Evolutionary conservation across 1,140 invertebrate species (phyloP), one percentile per base, ranked within the genome.

Genomic region (Branchinecta lynchi): DNA sequence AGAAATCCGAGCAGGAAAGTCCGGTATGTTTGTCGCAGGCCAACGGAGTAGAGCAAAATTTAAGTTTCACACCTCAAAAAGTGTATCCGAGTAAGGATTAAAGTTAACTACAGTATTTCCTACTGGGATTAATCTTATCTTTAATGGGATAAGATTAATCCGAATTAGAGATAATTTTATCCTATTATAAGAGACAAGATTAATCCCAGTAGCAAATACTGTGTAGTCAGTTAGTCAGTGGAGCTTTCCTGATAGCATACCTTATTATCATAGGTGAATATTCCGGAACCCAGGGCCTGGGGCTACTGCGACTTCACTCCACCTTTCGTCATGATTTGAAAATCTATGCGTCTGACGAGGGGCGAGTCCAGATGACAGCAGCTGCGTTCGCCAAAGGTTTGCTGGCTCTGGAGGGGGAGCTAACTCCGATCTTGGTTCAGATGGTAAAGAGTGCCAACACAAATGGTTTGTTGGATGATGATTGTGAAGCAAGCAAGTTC

Each of bases 391-490:
- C 96, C 3, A 99, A 98, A 81, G 96, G 96, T 10, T 80, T 99
- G 32, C 80, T 99, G 0, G 97, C 96, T 0, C 78, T 99, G 45
- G 97, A 99, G 81, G 97, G 96, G 9, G 96, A 99, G 80, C 81
- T 99, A 5, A 97, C 97, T 0, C 97, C 97, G 0, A 99, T 99
- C 77, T 80, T 99, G 15, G 95, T 98, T 12, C 97, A 99, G 80
- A 99, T 99, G 97, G 97, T 99, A 0, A 99, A 99, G 79, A 96
- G 91, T 75, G 96, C 96, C 2, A 98, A 99, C 76, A 99, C 96
- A 0, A 99, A 99, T 80, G 96, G 96, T 6, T 78, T 99, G 10
- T 79, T 99, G 43, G 96, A 99, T 77, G 97, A 98, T 77, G 96
- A 99, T 77, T 94, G 93, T 76, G 94, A 96, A 79, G 93, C 91